Evolutionary conservation across 2,113 vertebrate genomes (phyloP), one percentile per base, ranked within the genome.

Genomic region (Leptocoma aspasia): DNA sequence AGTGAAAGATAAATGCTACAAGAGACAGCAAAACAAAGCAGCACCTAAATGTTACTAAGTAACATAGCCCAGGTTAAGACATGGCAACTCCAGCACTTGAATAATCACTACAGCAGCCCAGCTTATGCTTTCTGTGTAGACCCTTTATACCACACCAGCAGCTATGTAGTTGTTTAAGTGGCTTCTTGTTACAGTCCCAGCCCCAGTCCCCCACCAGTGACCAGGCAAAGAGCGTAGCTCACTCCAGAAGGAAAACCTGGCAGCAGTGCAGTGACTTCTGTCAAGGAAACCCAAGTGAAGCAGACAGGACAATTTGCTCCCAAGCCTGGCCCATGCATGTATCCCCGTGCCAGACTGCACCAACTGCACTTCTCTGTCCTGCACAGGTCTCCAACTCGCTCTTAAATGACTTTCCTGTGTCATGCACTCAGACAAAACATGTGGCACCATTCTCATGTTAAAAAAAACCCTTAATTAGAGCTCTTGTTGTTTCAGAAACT

Each of bases 141-240:
- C 18, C 39, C 23, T 86, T 86, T 53, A 53, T 9, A 73, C 4
- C 65, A 56, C 44, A 76, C 6, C 28, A 64, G 60, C 35, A 93
- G 61, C 47, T 52, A 82, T 0, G 0, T 1, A 13, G 50, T 3
- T 3, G 15, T 49, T 82, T 50, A 33, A 82, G 30, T 24, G 70
- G 81, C 65, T 79, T 81, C 69, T 89, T 41, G 21, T 86, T 78
- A 78, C 52, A 7, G 16, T 57, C 31, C 49, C 47, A 89, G 54
- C 18, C 27, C 41, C 56, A 76, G 13, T 5, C 7, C 18, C 22
- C 20, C 60, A 57, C 5, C 20, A 83, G 28, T 0, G 1, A 57
- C n/a, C 72, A 65, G 39, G 52, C 24, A 70, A 69, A 85, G 31
- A 37, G 27, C 45, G 26, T 3, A n/a, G 60, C n/a, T 79, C 4